Percentiles rank a stretch among this genome's conserved stretches.
Conservation (phyloP, 2,113 vertebrate genomes). For the Apteryx mantelli region DNA sequence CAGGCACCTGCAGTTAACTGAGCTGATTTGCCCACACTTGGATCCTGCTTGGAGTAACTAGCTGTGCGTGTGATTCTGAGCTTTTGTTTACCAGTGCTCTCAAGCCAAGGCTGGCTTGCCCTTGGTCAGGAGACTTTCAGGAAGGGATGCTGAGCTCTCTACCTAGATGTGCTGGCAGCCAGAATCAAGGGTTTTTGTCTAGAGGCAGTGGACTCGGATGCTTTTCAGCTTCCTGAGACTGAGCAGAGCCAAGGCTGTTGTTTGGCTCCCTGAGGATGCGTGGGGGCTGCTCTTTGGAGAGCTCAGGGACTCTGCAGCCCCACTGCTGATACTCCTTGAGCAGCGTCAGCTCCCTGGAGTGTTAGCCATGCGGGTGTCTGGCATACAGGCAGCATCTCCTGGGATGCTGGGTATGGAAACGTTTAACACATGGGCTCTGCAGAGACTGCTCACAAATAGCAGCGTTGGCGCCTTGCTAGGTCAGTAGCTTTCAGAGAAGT, state of each 20-base stretch:
- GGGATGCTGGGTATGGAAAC: background rate
- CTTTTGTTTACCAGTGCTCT: background rate
- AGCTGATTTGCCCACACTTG: background rate
- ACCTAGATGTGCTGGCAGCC: background rate
- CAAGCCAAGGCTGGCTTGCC: background rate
- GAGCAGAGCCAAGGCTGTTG: fast-evolving
- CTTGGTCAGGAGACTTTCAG: background rate
- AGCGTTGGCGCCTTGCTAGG: background rate
- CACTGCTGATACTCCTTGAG: fast-evolving
- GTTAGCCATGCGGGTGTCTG: background rate
- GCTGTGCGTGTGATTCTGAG: background rate
- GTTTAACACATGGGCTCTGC: background rate
- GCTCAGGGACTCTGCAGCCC: background rate
- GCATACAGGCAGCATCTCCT: background rate
- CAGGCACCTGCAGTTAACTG: background rate
- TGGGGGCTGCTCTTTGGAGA: background rate
- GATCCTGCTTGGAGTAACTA: background rate
- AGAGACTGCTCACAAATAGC: background rate
- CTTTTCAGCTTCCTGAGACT: background rate
- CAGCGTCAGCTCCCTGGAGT: background rate
- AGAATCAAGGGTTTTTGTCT: background rate
- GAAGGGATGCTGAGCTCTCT: background rate
- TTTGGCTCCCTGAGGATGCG: background rate
- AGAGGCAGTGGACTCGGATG: fast-evolving
- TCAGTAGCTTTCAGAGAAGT: background rate